Base-by-base conservation (phyloP, 2,113 vertebrate species). In the Pterocles gutturalis region DNA sequence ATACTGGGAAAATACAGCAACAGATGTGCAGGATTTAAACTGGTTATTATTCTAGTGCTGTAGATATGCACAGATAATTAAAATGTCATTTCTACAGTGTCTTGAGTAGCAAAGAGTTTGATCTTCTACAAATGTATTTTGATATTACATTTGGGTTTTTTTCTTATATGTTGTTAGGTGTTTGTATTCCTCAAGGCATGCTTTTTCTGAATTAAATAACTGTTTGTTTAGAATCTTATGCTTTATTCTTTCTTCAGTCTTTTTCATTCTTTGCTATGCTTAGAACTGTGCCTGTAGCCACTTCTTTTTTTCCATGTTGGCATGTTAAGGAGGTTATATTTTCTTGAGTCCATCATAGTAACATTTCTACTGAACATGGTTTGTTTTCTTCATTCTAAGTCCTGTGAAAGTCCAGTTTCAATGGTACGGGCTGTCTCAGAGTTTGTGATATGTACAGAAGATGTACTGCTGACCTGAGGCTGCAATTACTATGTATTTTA, bases 11-110 rank as follows among this genome's bases (percentile, higher is more conserved):
- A 90, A 83, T 45, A 49, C 31, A 57, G 64, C 36, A 87, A 76
- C 48, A 94, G 86, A 90, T 82, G 69, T 81, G 51, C 60, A 95
- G 83, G 90, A 55, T 79, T 93, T 89, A 72, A 82, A 45, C 48
- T 60, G 36, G 17, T 84, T 67, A 8, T 85, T 89, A 69, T 89
- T 91, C n/a, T 48, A 62, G 34, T 67, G 48, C 58, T 84, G n/a
- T 57, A 82, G 24, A 18, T 87, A 71, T 8, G 48, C 19, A 51
- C 9, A 67, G 57, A 36, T 75, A 61, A 87, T 66, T 61, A 87
- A 87, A 81, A 81, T 82, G 15, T 36, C 16, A 28, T 84, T 87
- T 94, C 83, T 87, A 38, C 7, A 19, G 11, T 34, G 24, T 73
- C 61, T 69, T 65, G 18, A 67, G 64, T 78, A 71, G 72, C 28